phyloP scores from a whole-genome alignment of 23 tunicate species.

The Ciona savignyi region DNA sequence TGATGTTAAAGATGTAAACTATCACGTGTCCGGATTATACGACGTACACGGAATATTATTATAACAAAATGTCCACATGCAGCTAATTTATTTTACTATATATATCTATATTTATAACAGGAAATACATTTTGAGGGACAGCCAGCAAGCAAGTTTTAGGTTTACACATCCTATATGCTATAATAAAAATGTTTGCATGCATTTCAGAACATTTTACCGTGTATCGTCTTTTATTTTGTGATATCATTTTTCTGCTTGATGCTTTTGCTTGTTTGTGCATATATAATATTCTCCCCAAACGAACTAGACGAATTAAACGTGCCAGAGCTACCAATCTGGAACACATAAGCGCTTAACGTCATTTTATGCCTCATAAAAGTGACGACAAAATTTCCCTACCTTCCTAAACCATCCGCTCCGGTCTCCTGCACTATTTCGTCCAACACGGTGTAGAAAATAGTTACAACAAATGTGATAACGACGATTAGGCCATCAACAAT shows the following conservation, averaged over 20 bases:
- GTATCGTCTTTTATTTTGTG: constrained; percentile 85
- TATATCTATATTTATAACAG: too few species aligned
- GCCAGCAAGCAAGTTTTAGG: too few species aligned
- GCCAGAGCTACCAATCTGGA: constrained; percentile 56
- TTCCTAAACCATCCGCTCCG: constrained; percentile 35
- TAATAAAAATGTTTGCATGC: too few species aligned
- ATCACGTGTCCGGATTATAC: too few species aligned
- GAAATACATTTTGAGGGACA: too few species aligned
- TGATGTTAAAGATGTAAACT: too few species aligned
- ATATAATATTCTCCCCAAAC: constrained; percentile 66
- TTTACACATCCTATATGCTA: too few species aligned
- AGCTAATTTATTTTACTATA: too few species aligned
- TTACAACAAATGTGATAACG: constrained; percentile 58
- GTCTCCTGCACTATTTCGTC: constrained; percentile 16
- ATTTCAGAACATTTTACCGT: too few species aligned
- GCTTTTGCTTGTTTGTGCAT: constrained; percentile 60
- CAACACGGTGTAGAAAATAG: constrained; percentile 50
- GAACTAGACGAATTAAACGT: constrained; percentile 67
- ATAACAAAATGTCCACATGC: too few species aligned
- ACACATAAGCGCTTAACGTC: not conserved
- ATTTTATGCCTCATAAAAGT: not conserved
- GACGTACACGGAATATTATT: too few species aligned
- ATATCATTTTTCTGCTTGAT: constrained; percentile 55
- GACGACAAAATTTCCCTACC: too few species aligned
- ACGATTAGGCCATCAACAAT: constrained; percentile 60